A percentile compares a stretch with the other conserved stretches of the same genome.
phyloP scores from a whole-genome alignment of 2,113 vertebrate species.

The Echinops telfairi region DNA sequence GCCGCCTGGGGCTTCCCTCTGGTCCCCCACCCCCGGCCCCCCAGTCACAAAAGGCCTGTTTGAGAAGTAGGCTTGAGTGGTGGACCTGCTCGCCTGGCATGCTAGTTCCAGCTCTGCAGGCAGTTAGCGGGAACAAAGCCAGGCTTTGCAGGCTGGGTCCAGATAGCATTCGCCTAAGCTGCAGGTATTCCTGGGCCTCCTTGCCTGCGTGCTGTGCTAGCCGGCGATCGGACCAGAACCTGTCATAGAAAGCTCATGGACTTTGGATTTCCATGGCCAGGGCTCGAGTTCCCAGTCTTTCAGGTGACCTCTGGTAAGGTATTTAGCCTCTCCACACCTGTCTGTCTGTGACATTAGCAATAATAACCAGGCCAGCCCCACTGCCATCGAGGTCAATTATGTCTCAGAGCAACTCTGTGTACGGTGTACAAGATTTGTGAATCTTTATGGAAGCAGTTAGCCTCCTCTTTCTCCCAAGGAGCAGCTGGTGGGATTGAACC shows the following conservation, averaged over 20 bases:
- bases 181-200: not conserved
- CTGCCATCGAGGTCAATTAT: too few species aligned
- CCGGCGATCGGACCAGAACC: not conserved
- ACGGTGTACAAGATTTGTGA: too few species aligned
- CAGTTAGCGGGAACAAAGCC: not conserved
- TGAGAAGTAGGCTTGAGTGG: not conserved
- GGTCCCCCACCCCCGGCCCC: conserved; percentile 8
- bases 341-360: too few species aligned
- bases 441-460: too few species aligned
- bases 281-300: conserved; percentile 8
- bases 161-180: accelerated
- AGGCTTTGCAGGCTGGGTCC: not conserved
- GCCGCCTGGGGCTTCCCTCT: conserved; percentile 58
- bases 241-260: not conserved
- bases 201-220: not conserved
- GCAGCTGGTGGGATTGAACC: too few species aligned
- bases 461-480: too few species aligned
- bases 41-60: conserved; percentile 52
- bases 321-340: not conserved
- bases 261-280: not conserved
- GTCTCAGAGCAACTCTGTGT: too few species aligned
- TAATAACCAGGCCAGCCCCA: too few species aligned
- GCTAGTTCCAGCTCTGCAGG: not conserved
- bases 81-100: not conserved
- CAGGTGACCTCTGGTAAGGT: not conserved